A percentile compares a stretch with the other conserved stretches of the same genome.
phyloP scores from a whole-genome alignment of 2,797 vertebrate genomes.

The Taenioides sp. region DNA sequence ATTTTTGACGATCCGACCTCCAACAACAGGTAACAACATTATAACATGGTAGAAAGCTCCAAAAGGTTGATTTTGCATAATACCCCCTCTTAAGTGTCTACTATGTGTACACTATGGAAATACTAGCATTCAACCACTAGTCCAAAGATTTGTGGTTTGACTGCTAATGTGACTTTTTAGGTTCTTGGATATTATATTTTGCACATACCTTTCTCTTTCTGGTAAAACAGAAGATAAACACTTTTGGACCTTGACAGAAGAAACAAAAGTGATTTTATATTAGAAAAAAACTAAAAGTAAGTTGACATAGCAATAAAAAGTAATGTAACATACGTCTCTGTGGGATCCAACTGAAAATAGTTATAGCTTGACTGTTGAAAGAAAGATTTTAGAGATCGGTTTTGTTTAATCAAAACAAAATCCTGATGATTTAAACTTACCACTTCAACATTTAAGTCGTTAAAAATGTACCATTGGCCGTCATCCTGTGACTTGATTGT shows the following conservation, averaged over 20 bases:
- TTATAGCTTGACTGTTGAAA: neutral
- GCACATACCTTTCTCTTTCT: constrained; percentile 44
- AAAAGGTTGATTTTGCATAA: too few relatives aligned
- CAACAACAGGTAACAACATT: too few relatives aligned
- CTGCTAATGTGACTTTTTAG: neutral
- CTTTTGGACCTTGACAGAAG: constrained; percentile 24
- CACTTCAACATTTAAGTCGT: constrained; percentile 38
- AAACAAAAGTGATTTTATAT: neutral
- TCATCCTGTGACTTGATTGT: constrained; percentile 49
- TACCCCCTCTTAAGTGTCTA: neutral
- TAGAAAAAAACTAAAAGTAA: accelerated
- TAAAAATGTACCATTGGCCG: constrained; percentile 58
- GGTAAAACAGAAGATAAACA: constrained; percentile 65
- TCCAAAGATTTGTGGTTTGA: neutral
- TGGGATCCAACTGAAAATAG: constrained; percentile 7
- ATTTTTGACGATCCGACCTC: too few relatives aligned
- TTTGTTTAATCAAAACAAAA: neutral
- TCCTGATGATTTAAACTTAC: constrained; percentile 40
- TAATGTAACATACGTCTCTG: constrained; percentile 24
- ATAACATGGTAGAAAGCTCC: too few relatives aligned
- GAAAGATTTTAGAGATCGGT: neutral
- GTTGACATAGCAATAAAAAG: neutral
- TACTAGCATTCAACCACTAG: neutral
- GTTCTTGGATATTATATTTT: neutral
- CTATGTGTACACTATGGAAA: neutral